These are phyloP conservation scores for Copidosoma aretas DNA, from an alignment of 2,888 invertebrate species.

Conservation along the genomic window DNA sequence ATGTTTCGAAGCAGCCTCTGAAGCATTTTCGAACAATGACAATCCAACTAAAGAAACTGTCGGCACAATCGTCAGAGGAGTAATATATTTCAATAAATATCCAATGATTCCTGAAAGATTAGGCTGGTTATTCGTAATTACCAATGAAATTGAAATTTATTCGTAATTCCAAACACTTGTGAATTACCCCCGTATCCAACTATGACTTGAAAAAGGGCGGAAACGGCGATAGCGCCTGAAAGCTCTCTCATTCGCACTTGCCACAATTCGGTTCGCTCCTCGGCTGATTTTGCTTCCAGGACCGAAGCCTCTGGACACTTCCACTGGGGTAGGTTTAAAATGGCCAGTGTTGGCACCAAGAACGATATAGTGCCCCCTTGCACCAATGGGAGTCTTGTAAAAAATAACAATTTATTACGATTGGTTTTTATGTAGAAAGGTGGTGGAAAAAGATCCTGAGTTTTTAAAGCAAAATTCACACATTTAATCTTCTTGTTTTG, in stretches of 20 bases:
- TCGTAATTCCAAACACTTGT: not conserved
- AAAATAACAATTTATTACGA: not conserved
- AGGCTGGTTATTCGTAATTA: not conserved
- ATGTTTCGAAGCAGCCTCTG: slow-evolving; percentile 79
- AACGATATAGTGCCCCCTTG: slow-evolving; percentile 83
- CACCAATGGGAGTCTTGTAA: slow-evolving; percentile 71
- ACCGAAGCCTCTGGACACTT: slow-evolving; percentile 69
- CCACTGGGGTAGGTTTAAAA: slow-evolving; percentile 75
- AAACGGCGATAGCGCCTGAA: slow-evolving; percentile 82
- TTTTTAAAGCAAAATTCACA: too few species aligned
- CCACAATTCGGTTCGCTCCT: slow-evolving; percentile 72
- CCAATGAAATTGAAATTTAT: not conserved
- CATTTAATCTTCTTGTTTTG: too few species aligned
- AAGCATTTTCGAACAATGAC: slow-evolving; percentile 82
- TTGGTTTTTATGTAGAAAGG: too few species aligned
- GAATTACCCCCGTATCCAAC: slow-evolving; percentile 66
- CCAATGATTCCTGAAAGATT: slow-evolving; percentile 73
- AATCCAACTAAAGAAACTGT: slow-evolving; percentile 84
- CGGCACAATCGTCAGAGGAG: slow-evolving; percentile 84
- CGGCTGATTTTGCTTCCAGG: slow-evolving; percentile 66
- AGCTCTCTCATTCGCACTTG: slow-evolving; percentile 79
- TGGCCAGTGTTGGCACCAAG: slow-evolving; percentile 78
- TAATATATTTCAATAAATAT: slow-evolving; percentile 75
- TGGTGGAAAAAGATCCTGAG: too few species aligned
- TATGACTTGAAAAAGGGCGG: slow-evolving; percentile 77